phyloP scores from a whole-genome alignment of 2,113 vertebrate species.

The Oxyruncus cristatus region DNA sequence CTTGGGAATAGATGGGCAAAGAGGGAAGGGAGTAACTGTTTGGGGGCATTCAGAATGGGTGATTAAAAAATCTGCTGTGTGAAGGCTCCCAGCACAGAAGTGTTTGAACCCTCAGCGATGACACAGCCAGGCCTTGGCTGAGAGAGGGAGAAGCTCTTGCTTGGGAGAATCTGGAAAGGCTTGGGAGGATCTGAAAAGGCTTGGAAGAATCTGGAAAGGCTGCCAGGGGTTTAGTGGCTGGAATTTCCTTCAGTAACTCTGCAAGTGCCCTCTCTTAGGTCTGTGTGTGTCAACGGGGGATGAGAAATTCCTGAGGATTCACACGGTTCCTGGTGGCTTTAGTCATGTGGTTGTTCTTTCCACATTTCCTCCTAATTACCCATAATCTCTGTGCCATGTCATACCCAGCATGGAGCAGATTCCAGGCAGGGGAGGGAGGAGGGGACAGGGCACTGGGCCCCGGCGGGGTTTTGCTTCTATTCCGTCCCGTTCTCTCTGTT shows the following conservation, averaged over 20 bases:
- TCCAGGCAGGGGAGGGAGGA: not conserved
- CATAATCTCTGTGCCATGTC: not conserved
- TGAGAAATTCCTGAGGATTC: not conserved
- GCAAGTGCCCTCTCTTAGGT: not conserved
- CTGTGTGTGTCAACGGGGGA: rapidly evolving
- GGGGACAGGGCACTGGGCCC: not conserved
- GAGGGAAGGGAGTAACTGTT: not conserved
- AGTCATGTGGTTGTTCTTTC: not conserved
- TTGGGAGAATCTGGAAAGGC: not conserved
- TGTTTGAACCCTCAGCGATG: not conserved
- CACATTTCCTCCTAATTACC: not conserved
- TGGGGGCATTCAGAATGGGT: rapidly evolving
- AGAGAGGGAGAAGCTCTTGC: not conserved
- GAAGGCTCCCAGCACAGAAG: not conserved
- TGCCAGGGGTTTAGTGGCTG: not conserved
- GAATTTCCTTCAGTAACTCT: not conserved
- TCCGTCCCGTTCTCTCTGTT: rapidly evolving
- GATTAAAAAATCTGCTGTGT: not conserved
- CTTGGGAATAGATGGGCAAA: not conserved
- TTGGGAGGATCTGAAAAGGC: not conserved
- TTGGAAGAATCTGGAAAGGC: not conserved
- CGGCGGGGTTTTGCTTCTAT: rapidly evolving
- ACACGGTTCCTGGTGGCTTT: not conserved
- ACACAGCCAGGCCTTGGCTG: not conserved
- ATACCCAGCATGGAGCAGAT: not conserved